phyloP scores from a whole-genome alignment of 2,888 invertebrate species.

The Drosophila monieri region DNA sequence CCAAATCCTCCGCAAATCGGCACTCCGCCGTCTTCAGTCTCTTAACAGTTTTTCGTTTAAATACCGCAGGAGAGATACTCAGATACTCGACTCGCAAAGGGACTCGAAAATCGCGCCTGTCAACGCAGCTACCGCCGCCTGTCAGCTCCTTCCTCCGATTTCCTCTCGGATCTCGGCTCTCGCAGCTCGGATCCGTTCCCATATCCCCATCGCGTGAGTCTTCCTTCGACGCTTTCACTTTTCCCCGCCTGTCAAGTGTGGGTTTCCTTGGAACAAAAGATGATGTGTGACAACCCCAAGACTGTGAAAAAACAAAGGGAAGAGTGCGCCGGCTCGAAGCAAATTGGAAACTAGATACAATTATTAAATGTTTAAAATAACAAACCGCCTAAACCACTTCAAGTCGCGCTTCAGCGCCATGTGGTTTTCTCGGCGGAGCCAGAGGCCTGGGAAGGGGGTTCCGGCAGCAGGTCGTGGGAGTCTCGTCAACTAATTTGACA shows the following conservation, averaged over 20 bases:
- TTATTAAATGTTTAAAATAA: conserved; percentile 78
- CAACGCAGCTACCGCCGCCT: conserved; percentile 52
- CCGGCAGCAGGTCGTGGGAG: conserved; percentile 41
- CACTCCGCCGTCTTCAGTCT: not conserved
- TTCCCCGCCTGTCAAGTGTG: conserved; percentile 70
- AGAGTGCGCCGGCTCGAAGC: conserved; percentile 16
- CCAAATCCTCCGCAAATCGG: not conserved
- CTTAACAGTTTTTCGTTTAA: not conserved
- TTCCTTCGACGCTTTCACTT: conserved; percentile 64
- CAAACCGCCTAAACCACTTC: conserved; percentile 56
- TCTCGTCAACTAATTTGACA: conserved; percentile 41
- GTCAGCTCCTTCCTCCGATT: conserved; percentile 48
- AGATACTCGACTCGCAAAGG: conserved; percentile 4
- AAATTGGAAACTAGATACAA: conserved; percentile 74
- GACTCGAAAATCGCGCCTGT: conserved; percentile 47
- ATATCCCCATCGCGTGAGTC: not conserved
- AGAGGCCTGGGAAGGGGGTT: conserved; percentile 1
- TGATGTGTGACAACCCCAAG: conserved; percentile 41
- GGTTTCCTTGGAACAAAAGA: conserved; percentile 65
- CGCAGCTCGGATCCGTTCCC: conserved; percentile 5
- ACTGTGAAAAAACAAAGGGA: conserved; percentile 4
- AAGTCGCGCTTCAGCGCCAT: conserved; percentile 69
- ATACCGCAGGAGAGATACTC: not conserved
- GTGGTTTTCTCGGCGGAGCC: conserved; percentile 5
- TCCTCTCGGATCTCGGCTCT: not conserved